Evolutionary conservation across 2,888 invertebrate genomes (phyloP), one percentile per base, ranked within the genome.

Genomic region (Biston stratarius): DNA sequence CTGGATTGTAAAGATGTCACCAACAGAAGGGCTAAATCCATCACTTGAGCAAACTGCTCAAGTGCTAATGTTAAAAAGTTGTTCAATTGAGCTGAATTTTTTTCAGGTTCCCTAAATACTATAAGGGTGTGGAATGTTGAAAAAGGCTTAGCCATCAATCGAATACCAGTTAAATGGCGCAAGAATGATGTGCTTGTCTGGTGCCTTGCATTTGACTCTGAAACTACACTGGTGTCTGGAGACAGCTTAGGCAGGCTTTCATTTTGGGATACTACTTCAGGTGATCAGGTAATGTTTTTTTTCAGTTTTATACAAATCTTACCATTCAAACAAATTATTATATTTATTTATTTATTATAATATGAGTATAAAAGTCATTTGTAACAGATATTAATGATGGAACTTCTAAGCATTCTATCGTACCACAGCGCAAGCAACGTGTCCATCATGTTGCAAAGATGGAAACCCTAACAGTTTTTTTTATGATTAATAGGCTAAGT

Each of bases 121-220:
- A 96, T 99, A 36, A 95, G 99, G 73, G 95, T 99, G 42, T 99
- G 98, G 98, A 96, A 97, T 92, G 96, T 97, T 0, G 92, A 95
- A 61, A 96, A 96, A 0, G 98, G 98, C 0, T 97, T 97, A 88
- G 98, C 97, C 0, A 94, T 97, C 64, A 97, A 97, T 77, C 96
- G 97, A 74, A 96, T 99, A 94, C 96, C 96, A 0, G 95, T 97
- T 0, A 96, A 96, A 0, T 90, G 96, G 55, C 85, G 95, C 12
- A 95, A 96, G 11, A 89, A 91, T 0, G 96, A 96, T 67, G 97
- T 97, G 0, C 96, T 98, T 74, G 96, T 99, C 0, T 99, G 99
- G 98, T 96, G 97, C 72, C 87, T 99, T n/a, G 96, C 95, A 42
- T 95, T 98, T 1, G 95, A 97, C 0, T 95, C 95, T 53, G 97